Evolutionary conservation across 1,140 invertebrate species (phyloP).

Genomic region (Drosophila arawakana): DNA sequence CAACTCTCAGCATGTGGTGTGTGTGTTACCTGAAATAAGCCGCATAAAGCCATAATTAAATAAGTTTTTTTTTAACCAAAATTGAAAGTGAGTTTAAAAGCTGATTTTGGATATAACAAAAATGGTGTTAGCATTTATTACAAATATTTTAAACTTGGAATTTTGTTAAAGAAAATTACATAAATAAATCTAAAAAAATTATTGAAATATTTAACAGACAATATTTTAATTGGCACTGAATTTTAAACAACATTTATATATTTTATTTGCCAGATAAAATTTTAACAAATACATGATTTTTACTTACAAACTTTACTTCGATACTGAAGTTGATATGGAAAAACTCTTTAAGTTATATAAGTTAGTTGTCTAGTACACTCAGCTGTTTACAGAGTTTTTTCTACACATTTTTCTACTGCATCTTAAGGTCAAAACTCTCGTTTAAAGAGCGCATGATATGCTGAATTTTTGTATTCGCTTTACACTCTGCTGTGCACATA

Average conservation of each 20-base stretch:
- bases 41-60: constrained; percentile 70
- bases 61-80: constrained; percentile 39
- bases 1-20: constrained; percentile 12
- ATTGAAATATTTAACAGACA: no score
- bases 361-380: no score
- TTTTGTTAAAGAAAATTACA: neutral
- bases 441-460: constrained; percentile 29
- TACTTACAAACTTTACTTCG: no score
- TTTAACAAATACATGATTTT: no score
- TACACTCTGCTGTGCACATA: constrained; percentile 32
- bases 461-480: constrained; percentile 23
- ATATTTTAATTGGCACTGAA: no score
- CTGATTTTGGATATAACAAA: constrained; percentile 22
- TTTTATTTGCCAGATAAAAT: no score
- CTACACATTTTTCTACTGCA: neutral
- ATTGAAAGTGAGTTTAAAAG: constrained; percentile 26
- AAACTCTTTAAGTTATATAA: no score
- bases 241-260: no score
- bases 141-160: neutral
- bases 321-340: no score
- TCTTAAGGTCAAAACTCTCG: neutral
- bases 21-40: constrained; percentile 59
- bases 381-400: no score
- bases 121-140: constrained; percentile 1
- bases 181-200: neutral